phyloP scores from a whole-genome alignment of 2,797 vertebrate genomes.

The Sebastes wilsoni region DNA sequence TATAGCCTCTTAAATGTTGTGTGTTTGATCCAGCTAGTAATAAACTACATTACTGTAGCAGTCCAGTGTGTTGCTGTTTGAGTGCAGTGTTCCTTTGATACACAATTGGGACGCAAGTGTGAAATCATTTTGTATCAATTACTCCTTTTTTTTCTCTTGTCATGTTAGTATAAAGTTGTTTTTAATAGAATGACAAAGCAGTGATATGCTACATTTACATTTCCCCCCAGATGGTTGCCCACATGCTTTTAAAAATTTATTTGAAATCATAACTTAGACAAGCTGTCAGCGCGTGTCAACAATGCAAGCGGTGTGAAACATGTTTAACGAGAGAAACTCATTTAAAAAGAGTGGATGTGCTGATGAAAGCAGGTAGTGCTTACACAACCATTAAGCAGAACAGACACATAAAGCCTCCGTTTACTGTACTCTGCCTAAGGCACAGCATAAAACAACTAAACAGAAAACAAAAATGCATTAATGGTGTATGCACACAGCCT shows the following conservation, averaged over 20 bases:
- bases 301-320: constrained; percentile 58
- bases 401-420: constrained; percentile 14
- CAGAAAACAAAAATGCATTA: constrained; percentile 23
- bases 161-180: constrained; percentile 63
- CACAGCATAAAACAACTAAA: constrained; percentile 17
- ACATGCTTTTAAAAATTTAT: constrained; percentile 76
- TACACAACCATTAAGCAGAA: constrained; percentile 32
- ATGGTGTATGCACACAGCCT: not conserved
- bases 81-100: not conserved
- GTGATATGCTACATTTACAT: constrained; percentile 65
- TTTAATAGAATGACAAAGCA: constrained; percentile 70
- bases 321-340: constrained; percentile 57
- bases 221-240: constrained; percentile 65
- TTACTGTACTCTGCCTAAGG: constrained; percentile 17
- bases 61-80: not conserved
- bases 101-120: not conserved
- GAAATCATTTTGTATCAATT: constrained; percentile 32
- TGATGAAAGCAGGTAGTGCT: constrained; percentile 54
- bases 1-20: not conserved
- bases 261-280: constrained; percentile 70
- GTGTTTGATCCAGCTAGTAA: not conserved
- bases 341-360: constrained; percentile 61
- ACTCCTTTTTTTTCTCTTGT: constrained; percentile 37
- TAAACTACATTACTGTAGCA: not conserved
- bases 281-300: constrained; percentile 64